Evolutionary conservation across 2,113 vertebrate species (phyloP).

Genomic region (Furnarius figulus): DNA sequence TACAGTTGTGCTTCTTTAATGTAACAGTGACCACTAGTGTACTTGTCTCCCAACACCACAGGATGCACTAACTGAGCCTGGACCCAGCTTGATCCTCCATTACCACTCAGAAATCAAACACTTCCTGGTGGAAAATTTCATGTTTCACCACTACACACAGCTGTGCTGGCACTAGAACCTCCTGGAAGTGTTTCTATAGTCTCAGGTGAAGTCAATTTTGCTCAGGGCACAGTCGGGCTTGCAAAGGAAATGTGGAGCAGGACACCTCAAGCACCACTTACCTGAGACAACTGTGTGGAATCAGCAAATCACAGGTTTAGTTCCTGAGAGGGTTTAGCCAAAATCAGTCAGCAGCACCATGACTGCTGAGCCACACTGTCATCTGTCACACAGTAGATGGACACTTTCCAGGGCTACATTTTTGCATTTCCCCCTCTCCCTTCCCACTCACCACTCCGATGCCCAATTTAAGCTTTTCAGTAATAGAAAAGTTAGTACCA

Average conservation of each 20-base stretch:
- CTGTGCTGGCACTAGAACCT: not conserved
- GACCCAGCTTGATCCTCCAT: not conserved
- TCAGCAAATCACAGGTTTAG: not conserved
- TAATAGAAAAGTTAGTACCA: not conserved
- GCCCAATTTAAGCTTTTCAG: not conserved
- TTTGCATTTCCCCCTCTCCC: accelerated
- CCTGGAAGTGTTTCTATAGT: not conserved
- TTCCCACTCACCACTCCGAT: too few relatives aligned
- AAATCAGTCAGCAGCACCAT: not conserved
- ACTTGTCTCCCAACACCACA: not conserved
- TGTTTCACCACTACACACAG: not conserved
- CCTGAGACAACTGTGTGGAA: not conserved
- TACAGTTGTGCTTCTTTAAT: not conserved
- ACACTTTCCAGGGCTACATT: not conserved
- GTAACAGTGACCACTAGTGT: not conserved
- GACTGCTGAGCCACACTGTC: not conserved
- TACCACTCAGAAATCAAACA: not conserved
- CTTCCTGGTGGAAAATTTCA: not conserved
- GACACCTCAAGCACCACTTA: not conserved
- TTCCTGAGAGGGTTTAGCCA: not conserved
- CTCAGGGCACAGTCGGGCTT: not conserved
- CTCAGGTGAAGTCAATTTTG: not conserved
- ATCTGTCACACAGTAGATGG: not conserved
- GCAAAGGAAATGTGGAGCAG: not conserved
- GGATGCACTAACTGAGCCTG: not conserved